Evolutionary conservation across 2,888 invertebrate genomes (phyloP).

Genomic region (Sarcophaga subvicina): DNA sequence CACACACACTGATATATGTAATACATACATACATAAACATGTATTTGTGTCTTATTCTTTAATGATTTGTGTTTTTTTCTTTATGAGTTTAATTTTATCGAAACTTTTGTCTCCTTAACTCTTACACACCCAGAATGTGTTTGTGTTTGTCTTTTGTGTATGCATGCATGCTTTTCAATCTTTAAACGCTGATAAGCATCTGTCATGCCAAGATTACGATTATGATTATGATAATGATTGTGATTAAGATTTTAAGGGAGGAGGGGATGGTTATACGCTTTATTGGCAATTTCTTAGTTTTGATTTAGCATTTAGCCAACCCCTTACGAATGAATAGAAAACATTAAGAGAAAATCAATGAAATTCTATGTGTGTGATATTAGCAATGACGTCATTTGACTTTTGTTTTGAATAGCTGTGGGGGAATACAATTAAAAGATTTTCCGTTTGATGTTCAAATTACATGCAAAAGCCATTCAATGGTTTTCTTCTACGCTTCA

Average conservation of each 20-base stretch:
- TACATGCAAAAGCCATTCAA: neutral
- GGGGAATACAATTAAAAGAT: conserved; percentile 18
- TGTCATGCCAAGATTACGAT: conserved; percentile 35
- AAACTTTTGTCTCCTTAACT: conserved; percentile 2
- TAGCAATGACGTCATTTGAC: conserved; percentile 43
- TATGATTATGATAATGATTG: neutral
- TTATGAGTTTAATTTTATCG: neutral
- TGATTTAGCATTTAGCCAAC: conserved; percentile 26
- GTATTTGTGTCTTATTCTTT: neutral
- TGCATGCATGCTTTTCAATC: conserved; percentile 36
- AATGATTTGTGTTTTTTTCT: neutral
- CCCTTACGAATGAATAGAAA: conserved; percentile 12
- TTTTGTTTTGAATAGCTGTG: neutral
- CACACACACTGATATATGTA: conserved; percentile 5
- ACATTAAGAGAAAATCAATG: neutral
- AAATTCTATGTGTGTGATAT: neutral
- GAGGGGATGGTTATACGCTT: conserved; percentile 10
- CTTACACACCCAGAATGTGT: conserved; percentile 23
- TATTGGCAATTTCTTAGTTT: conserved; percentile 40
- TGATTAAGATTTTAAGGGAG: neutral
- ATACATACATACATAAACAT: neutral
- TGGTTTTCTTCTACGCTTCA: neutral
- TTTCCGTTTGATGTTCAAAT: neutral
- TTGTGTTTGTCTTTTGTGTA: neutral
- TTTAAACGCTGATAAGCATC: conserved; percentile 61